phyloP scores from a whole-genome alignment of 2,797 vertebrate genomes.

The Neoniphon sammara region DNA sequence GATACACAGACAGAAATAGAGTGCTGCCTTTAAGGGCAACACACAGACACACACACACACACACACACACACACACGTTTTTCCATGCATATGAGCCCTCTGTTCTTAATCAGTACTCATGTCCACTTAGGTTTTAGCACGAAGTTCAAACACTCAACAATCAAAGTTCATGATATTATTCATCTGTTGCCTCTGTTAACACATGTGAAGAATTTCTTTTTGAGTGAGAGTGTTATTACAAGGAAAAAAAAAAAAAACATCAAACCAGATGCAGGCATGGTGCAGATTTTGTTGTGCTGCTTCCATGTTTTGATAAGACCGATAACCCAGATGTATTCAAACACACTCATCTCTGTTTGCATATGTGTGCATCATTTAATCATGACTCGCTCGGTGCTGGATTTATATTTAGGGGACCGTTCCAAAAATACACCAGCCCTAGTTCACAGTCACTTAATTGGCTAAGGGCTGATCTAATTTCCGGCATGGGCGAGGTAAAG shows the following conservation, averaged over 20 bases:
- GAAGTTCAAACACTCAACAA: not conserved
- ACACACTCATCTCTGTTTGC: not conserved
- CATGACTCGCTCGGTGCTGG: conserved; percentile 14
- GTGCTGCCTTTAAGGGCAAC: conserved; percentile 54
- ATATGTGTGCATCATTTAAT: conserved; percentile 30
- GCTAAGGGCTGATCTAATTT: conserved; percentile 68
- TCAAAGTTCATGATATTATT: not conserved
- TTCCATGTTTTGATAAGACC: not conserved
- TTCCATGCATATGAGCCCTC: conserved; percentile 36
- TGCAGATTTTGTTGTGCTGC: not conserved
- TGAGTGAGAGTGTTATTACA: not conserved
- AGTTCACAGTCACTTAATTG: conserved; percentile 60
- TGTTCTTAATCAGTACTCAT: conserved; percentile 7
- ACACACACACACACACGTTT: conserved; percentile 31
- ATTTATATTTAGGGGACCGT: conserved; percentile 68
- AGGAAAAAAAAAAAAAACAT: not conserved
- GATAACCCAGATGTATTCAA: not conserved
- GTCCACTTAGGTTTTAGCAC: not conserved
- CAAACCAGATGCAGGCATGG: not conserved
- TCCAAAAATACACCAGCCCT: conserved; percentile 65
- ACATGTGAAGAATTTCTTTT: not conserved
- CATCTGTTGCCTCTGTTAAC: not conserved
- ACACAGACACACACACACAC: conserved; percentile 26
- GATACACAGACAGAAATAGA: conserved; percentile 80
- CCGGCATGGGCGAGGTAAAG: conserved; percentile 17